Evolutionary conservation across 2,113 vertebrate genomes (phyloP).

Genomic region (Ictalurus punctatus): DNA sequence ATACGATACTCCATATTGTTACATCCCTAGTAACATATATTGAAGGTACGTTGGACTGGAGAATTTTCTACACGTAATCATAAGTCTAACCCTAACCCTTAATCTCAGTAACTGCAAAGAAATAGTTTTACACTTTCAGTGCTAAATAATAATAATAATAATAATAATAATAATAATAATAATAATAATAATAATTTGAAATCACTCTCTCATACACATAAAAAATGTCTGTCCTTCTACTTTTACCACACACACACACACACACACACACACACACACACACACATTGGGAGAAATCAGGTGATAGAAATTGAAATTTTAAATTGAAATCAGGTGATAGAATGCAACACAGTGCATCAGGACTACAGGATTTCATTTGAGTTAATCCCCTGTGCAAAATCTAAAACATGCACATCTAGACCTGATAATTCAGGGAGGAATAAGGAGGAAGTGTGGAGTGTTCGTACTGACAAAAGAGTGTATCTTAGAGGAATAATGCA

Average conservation of each 20-base stretch:
- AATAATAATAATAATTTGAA: not conserved
- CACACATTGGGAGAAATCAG: not conserved
- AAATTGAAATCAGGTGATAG: constrained; percentile 68
- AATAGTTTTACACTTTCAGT: not conserved
- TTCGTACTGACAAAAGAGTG: constrained; percentile 43
- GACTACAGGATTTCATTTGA: constrained; percentile 43
- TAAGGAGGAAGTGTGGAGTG: not conserved
- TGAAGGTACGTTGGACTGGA: not conserved
- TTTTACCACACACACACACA: constrained; percentile 41
- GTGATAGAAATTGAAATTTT: constrained; percentile 41
- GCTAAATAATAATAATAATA: not conserved
- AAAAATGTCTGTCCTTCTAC: constrained; percentile 16
- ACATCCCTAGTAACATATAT: too few relatives aligned
- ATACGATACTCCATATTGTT: too few relatives aligned
- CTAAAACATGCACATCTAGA: not conserved
- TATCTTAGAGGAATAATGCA: constrained; percentile 62
- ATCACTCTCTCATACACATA: not conserved
- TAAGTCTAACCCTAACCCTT: not conserved
- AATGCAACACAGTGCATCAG: constrained; percentile 52
- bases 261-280: not conserved
- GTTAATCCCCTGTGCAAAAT: constrained; percentile 25
- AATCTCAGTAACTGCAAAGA: not conserved
- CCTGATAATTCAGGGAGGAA: not conserved
- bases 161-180: not conserved
- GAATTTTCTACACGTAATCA: not conserved